phyloP scores from a whole-genome alignment of 2,797 vertebrate genomes.

The Sphaeramia orbicularis region DNA sequence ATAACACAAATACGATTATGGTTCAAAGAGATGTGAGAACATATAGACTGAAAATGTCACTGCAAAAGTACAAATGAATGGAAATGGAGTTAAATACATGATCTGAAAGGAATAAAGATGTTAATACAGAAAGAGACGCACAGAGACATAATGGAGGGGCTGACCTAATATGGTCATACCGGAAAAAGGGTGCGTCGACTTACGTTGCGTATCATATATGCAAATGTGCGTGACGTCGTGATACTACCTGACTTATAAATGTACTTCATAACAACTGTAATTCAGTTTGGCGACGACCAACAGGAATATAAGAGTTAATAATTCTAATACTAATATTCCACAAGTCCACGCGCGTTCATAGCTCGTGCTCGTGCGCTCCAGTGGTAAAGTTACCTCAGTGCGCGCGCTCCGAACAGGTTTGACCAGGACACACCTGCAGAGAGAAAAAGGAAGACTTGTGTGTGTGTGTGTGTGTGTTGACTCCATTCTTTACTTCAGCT shows the following conservation, averaged over 20 bases:
- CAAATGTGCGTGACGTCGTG: slow-evolving; percentile 65
- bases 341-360: too few species aligned
- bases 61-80: too few species aligned
- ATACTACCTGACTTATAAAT: slow-evolving; percentile 48
- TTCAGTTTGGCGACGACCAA: slow-evolving; percentile 17
- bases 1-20: too few species aligned
- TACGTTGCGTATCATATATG: slow-evolving; percentile 10
- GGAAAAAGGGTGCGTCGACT: slow-evolving; percentile 51
- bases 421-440: slow-evolving; percentile 77
- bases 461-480: too few species aligned
- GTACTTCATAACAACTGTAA: accelerated
- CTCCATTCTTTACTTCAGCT: slow-evolving; percentile 28
- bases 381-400: slow-evolving; percentile 5
- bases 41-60: too few species aligned
- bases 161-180: slow-evolving; percentile 75
- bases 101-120: too few species aligned
- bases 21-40: too few species aligned
- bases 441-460: slow-evolving; percentile 28
- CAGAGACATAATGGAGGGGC: neutral
- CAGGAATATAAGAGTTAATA: neutral
- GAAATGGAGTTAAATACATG: too few species aligned
- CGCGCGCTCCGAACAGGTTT: slow-evolving; percentile 70
- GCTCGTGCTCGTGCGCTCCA: neutral
- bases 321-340: too few species aligned
- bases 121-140: neutral